These are phyloP conservation scores for Takifugu bimaculatus DNA, from an alignment of 2,113 vertebrate species.

Conservation along the genomic window DNA sequence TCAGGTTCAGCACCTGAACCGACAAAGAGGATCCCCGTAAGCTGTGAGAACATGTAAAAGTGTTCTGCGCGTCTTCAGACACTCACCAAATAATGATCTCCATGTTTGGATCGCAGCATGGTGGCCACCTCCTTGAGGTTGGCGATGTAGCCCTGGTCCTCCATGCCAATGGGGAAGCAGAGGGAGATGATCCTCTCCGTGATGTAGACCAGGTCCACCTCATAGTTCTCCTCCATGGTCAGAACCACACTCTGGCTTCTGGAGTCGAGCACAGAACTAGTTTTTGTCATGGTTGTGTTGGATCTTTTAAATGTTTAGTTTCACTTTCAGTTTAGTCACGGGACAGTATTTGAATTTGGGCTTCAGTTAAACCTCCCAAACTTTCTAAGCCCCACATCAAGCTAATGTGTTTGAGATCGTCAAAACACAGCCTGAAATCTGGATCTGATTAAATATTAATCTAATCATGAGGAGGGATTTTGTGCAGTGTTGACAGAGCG, in stretches of 20 bases:
- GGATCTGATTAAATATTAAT: no score
- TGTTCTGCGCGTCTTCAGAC: neutral
- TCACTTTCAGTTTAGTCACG: neutral
- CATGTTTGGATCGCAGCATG: conserved; percentile 95
- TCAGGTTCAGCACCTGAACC: conserved; percentile 90
- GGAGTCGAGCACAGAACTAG: neutral
- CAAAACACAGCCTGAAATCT: no score
- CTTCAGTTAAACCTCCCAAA: no score
- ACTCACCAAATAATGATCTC: conserved; percentile 90
- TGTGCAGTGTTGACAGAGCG: no score
- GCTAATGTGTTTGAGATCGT: no score
- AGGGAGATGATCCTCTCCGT: conserved; percentile 90
- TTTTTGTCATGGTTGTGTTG: no score
- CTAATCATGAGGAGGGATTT: no score
- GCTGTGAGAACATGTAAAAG: neutral
- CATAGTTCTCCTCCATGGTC: conserved; percentile 87
- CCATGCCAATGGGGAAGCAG: conserved; percentile 80
- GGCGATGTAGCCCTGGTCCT: conserved; percentile 83
- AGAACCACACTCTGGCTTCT: conserved; percentile 80
- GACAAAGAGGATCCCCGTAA: neutral
- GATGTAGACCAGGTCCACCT: conserved; percentile 90
- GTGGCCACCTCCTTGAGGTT: conserved; percentile 91
- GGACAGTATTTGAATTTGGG: no score
- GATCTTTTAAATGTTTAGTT: neutral
- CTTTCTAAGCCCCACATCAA: no score